phyloP scores from a whole-genome alignment of 2,797 vertebrate species.

The Lepus oiostolus region DNA sequence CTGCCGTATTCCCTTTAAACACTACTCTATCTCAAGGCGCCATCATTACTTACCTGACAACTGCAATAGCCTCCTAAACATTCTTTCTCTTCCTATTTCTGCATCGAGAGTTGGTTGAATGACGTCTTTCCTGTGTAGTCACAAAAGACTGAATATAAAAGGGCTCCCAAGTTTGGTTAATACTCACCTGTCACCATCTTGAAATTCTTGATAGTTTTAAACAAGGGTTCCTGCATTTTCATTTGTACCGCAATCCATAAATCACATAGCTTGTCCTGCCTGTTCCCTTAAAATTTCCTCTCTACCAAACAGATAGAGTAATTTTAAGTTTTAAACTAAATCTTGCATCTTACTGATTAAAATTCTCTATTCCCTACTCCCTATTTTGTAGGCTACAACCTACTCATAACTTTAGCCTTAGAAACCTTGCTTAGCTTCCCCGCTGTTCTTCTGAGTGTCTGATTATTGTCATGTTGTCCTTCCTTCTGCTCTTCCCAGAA shows the following conservation, averaged over 20 bases:
- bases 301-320: not conserved
- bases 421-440: not conserved
- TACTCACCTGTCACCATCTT: not conserved
- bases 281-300: not conserved
- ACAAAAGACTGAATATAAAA: not conserved
- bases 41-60: not conserved
- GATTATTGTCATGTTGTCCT: rapidly evolving
- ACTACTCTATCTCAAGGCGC: not conserved
- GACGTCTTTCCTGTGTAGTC: not conserved
- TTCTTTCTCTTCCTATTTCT: not conserved
- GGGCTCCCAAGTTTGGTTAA: not conserved
- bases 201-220: constrained; percentile 38
- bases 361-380: not conserved
- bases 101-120: not conserved
- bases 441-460: not conserved
- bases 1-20: not conserved
- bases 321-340: not conserved
- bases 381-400: not conserved
- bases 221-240: not conserved
- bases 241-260: not conserved
- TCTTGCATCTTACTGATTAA: not conserved
- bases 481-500: not conserved
- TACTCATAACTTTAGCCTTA: not conserved
- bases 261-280: not conserved
- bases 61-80: not conserved